Evolutionary conservation across 1,140 invertebrate genomes (phyloP), one percentile per base, ranked within the genome.

Genomic region (Calosoma granatense): DNA sequence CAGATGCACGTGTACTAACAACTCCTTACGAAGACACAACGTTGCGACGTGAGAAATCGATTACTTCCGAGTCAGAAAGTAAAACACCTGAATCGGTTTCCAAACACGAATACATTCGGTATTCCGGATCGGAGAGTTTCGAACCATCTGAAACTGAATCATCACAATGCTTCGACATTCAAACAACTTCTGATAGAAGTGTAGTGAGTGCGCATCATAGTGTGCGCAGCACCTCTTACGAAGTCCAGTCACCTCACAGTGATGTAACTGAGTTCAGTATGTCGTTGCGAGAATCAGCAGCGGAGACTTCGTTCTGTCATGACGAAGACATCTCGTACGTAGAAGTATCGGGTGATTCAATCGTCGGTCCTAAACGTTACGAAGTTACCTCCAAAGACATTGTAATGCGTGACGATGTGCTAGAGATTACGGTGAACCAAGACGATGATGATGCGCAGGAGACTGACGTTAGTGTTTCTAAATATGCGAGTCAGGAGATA

Each of bases 381-480:
- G 54, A 57, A 22, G 52, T 68, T 1, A 56, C 59, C 30, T 55
- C 62, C 36, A 64, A 66, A 53, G 68, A 69, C 60, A 70, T 72
- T 22, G 58, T 65, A 6, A 74, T 74, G 74, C 67, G 60, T 21
- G 72, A 68, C 60, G 72, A 75, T 62, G 56, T 74, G 6, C 56
- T 73, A 17, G 64, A 73, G 63, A 64, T 74, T 1, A 72, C 71
- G n/a, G 57, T 74, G 19, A 64, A 63, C 39, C 6, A 47, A 12
- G 41, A 47, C 15, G 9, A 47, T 17, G 15, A 17, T 47, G 6
- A 30, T 6, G 26, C 4, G 6, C 26, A 30, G 14, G 4, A 6
- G 14, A 30, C 4, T 30, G 26, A 4, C 14, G 15, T 17, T 12
- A 4, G 3, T 4, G 6, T 47, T 47, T 9, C 41, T 47, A 36